Conservation (phyloP, 2,797 vertebrate genomes). For the Myiotriccus ornatus region DNA sequence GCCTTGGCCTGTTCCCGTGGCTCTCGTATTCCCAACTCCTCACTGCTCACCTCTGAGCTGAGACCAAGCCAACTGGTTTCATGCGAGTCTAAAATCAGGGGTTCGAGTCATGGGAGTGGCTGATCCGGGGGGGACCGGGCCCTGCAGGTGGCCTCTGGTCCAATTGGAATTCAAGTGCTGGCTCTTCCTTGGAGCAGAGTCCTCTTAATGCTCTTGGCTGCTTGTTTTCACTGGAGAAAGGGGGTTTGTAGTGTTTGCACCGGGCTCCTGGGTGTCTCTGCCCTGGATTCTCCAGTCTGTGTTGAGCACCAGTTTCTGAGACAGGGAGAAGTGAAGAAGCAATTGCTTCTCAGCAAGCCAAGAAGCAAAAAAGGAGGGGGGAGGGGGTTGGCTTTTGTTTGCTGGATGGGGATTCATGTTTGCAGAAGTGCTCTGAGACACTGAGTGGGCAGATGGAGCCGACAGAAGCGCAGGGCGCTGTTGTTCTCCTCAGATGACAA, state of each 20-base stretch:
- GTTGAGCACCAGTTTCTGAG: fast-evolving
- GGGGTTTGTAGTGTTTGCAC: background rate
- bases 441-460: background rate
- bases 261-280: background rate
- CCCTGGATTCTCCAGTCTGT: fast-evolving
- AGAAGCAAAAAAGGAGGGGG: background rate
- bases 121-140: background rate
- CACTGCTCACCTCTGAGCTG: background rate
- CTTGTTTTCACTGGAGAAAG: background rate
- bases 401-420: background rate
- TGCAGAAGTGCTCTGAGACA: background rate
- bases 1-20: background rate
- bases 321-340: background rate
- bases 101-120: background rate
- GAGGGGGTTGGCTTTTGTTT: background rate
- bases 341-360: background rate
- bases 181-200: background rate
- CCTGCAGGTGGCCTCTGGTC: background rate
- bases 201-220: background rate
- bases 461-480: fast-evolving
- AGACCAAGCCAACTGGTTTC: background rate
- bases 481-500: background rate
- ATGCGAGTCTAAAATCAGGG: fast-evolving
- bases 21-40: background rate
- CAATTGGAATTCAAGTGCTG: background rate